Evolutionary conservation across 2,113 vertebrate species (phyloP).

Genomic region (Scomber scombrus): DNA sequence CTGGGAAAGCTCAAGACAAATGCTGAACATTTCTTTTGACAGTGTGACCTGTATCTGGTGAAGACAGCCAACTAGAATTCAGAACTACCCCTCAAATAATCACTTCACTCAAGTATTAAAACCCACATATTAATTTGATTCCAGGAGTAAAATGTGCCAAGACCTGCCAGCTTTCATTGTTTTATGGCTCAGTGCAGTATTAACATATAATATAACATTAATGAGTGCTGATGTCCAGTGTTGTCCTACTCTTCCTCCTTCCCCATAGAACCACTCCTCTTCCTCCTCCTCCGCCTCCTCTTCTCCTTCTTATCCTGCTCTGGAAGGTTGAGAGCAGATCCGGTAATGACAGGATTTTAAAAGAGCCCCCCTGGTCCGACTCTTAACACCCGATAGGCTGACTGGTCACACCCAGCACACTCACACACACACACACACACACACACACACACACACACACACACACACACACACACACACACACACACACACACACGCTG

Average conservation of each 20-base stretch:
- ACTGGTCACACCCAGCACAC: slow-evolving; percentile 25
- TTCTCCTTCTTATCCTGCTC: not conserved
- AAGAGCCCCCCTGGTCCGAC: slow-evolving; percentile 39
- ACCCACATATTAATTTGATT: slow-evolving; percentile 11
- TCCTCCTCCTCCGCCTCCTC: slow-evolving; percentile 18
- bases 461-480: not conserved
- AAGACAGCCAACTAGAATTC: not conserved
- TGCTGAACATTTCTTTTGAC: slow-evolving; percentile 15
- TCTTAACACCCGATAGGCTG: slow-evolving; percentile 57
- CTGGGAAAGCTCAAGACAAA: slow-evolving; percentile 16
- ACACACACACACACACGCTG: no score
- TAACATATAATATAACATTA: no score
- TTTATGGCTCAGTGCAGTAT: slow-evolving; percentile 8
- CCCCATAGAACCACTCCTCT: not conserved
- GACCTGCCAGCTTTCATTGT: slow-evolving; percentile 27
- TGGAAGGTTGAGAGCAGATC: slow-evolving; percentile 35
- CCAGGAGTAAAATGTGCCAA: slow-evolving; percentile 17
- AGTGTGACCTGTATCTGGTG: slow-evolving; percentile 5
- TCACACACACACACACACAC: slow-evolving; percentile 3
- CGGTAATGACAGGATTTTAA: slow-evolving; percentile 54
- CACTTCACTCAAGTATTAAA: not conserved
- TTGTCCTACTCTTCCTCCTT: slow-evolving; percentile 12
- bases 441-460: slow-evolving; percentile 11
- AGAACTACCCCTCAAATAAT: slow-evolving; percentile 3
- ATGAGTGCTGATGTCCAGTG: slow-evolving; percentile 31